phyloP scores from a whole-genome alignment of 2,888 invertebrate genomes.

The Amblyteles armatorius region DNA sequence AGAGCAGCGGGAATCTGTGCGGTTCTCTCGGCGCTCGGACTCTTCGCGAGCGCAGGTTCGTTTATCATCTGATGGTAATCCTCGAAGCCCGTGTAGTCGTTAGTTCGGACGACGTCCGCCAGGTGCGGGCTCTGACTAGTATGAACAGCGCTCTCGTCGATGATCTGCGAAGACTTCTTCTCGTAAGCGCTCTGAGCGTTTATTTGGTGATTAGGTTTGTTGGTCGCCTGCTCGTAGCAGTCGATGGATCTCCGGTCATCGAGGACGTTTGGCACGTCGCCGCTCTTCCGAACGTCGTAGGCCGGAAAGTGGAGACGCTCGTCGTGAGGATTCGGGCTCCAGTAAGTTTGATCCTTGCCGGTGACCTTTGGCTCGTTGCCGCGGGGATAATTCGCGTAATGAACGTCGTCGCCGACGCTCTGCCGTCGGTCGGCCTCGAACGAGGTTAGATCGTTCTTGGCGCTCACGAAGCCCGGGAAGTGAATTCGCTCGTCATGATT shows the following conservation, averaged over 20 bases:
- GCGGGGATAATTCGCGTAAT: conserved; percentile 51
- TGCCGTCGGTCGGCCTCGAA: conserved; percentile 57
- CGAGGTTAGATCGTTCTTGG: conserved; percentile 72
- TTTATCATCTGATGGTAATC: conserved; percentile 73
- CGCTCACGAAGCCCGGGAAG: conserved; percentile 76
- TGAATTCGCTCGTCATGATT: conserved; percentile 85
- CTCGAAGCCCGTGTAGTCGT: conserved; percentile 70
- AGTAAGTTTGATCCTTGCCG: conserved; percentile 73
- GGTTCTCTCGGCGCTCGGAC: conserved; percentile 46
- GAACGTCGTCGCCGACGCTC: conserved; percentile 9
- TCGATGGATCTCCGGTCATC: conserved; percentile 41
- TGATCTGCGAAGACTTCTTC: conserved; percentile 17
- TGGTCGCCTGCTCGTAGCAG: conserved; percentile 63
- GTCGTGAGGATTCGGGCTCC: conserved; percentile 73
- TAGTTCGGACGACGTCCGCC: conserved; percentile 66
- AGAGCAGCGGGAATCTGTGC: conserved; percentile 51
- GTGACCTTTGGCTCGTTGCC: neutral
- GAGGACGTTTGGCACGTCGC: conserved; percentile 42
- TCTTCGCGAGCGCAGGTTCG: conserved; percentile 62
- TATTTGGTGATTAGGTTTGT: conserved; percentile 64
- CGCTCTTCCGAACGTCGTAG: conserved; percentile 75
- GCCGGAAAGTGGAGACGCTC: conserved; percentile 72
- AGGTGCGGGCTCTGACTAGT: conserved; percentile 78
- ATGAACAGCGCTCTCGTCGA: conserved; percentile 60
- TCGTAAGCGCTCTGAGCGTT: neutral